Evolutionary conservation across 2,113 vertebrate genomes (phyloP), one percentile per base, ranked within the genome.

Genomic region (Lagopus leucura): DNA sequence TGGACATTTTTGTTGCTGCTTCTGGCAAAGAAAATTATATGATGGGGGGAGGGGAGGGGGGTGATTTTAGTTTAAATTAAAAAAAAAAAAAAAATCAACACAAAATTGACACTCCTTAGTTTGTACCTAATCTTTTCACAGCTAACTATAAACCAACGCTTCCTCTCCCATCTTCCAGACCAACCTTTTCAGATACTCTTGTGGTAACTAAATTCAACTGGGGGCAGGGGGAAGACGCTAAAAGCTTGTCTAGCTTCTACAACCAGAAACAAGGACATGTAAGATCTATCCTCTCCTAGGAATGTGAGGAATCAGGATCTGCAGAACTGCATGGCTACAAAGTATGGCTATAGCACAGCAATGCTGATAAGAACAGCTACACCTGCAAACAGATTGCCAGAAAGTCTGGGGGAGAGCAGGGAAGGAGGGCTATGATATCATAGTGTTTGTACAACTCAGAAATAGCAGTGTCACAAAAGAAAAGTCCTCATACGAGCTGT

Each of bases 1-100:
- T 24, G 55, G 74, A 54, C 27, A 30, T 50, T 93, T 89, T 82
- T 90, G 82, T 63, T 64, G 74, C 28, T 25, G 60, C 16, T 72
- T 86, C 69, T 15, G 3, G 42, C n/a, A 64, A 0, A 83, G 20
- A 43, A 66, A 15, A 38, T 11, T 34, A 3, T 3, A 20, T 2
- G 5, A 16, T 16, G 16, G 3, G 11, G 12, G 4, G 10, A 10
- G 17, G 18, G 45, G 21, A 11, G 13, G 3, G 2, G 70, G 18
- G 20, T 60, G 45, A 30, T 55, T 55, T 30, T 30, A 17, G 15
- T 55, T 38, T 36, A 36, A 36, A 36, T 16, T 20, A 13, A 13
- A 54, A 81, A 92, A 82, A 65, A 11, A 13, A 50, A 12, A 48
- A 48, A 22, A 21, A 22, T 11, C 7, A 50, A 20, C 48, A 50